Evolutionary conservation across 1,140 invertebrate genomes (phyloP), one percentile per base, ranked within the genome.

Genomic region (Araneus ventricosus): DNA sequence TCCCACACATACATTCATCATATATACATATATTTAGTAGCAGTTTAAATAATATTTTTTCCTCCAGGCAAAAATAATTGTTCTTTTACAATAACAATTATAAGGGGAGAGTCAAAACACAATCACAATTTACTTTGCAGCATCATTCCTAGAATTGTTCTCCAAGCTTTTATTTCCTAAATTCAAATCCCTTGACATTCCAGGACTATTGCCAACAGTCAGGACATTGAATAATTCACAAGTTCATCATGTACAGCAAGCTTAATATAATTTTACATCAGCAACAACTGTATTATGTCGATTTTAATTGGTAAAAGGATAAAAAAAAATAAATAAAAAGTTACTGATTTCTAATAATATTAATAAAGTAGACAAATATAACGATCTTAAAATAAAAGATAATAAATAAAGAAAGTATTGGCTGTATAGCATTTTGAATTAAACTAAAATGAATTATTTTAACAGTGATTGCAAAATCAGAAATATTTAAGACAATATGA

Each of bases 151-250:
- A 30, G 41, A 45, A 82, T 41, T 82, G 80, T 82, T 82, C 41
- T 27, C 80, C 4, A 22, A 45, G 39, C 41, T 82, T 45, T 82
- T 45, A 82, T 52, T 45, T 24, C 27, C 41, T 82, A 82, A 82
- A 82, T n/a, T 52, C 37, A 80, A 80, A 27, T 41, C 75, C 34
- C 22, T n/a, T 7, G 24, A 24, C 30, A 82, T 82, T 82, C 27
- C 41, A 45, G 80, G 80, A 82, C 80, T 52, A 82, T 82, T 82
- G 80, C 80, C 80, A 82, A 82, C 6, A n/a, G 34, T 39, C 22
- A 45, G 41, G 80, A 45, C 22, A 82, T 45, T 41, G 37, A 82
- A n/a, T 41, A 45, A 52, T 17, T 52, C 80, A 41, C 80, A 82
- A 82, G 22, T 41, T 27, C 39, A 67, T n/a, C 24, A 27, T 67